Conservation (phyloP, 2,113 vertebrate genomes). For the Gopherus flavomarginatus region DNA sequence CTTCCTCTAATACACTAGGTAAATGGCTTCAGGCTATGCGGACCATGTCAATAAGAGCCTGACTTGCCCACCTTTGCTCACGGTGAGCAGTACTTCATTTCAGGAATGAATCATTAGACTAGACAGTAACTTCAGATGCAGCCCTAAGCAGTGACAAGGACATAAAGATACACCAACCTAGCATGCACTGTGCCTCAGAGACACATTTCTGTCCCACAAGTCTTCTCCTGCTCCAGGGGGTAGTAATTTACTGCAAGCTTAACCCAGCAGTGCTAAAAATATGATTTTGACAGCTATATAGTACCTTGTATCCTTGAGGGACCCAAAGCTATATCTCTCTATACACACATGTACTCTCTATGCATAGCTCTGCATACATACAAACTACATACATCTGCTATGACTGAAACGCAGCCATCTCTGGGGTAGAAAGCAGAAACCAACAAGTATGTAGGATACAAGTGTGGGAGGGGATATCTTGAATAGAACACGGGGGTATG, state of each 20-base stretch:
- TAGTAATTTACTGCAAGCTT: not conserved
- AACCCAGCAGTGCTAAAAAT: not conserved
- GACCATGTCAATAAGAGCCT: constrained; percentile 59
- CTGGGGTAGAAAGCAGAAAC: not conserved
- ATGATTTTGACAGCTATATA: not conserved
- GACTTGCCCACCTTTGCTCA: constrained; percentile 8
- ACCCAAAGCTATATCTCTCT: not conserved
- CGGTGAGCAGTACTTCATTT: constrained; percentile 42
- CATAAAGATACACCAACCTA: not conserved
- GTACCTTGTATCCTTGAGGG: not conserved
- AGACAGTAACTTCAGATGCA: constrained; percentile 30
- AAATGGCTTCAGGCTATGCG: constrained; percentile 67
- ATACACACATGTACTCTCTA: not conserved
- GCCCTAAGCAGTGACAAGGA: constrained; percentile 39
- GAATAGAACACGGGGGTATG: accelerated
- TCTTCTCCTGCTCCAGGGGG: not conserved
- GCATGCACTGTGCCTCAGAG: constrained; percentile 6
- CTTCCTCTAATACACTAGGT: constrained; percentile 45
- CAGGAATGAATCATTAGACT: constrained; percentile 12
- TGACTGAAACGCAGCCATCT: not conserved
- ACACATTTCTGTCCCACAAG: not conserved
- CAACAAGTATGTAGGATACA: not conserved
- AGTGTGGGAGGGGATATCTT: accelerated
- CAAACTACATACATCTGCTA: not conserved
- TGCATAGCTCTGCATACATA: too few relatives aligned